Evolutionary conservation across 2,797 vertebrate genomes (phyloP), one percentile per base, ranked within the genome.

Genomic region (Cirrhinus molitorella): DNA sequence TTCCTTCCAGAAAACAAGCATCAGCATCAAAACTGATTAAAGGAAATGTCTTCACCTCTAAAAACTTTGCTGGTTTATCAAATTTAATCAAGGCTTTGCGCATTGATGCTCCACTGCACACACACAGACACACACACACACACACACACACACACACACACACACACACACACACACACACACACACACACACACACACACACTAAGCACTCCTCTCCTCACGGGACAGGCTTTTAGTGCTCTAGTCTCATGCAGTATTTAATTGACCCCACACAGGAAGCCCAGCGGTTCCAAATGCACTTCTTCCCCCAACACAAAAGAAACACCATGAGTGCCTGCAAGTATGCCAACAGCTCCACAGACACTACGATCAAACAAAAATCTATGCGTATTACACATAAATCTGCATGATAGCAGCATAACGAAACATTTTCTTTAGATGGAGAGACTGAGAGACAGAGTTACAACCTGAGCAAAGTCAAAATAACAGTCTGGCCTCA

Each of bases 161-260:
- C 31, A 83, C 80, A 21, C 81, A 71, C 34, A 47, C 31, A 84
- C 84, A 75, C 79, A 85, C 80, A 82, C 81, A 34, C 31, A 34
- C 31, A 34, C 31, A 34, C 31, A 34, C 31, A 34, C 31, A 34
- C 81, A 83, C 65, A 85, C 86, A 88, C 81, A 90, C 85, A 89
- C 91, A 94, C 91, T 93, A 90, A 93, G 93, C 93, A 94, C 94
- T 95, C 89, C 63, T 66, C 92, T 93, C 90, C 93, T 93, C 92
- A 85, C 85, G 88, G 94, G 93, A 93, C 91, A 92, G 92, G 95
- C 95, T 95, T 95, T 96, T 95, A 96, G 95, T 94, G 94, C 94
- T 93, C 93, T 93, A 78, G 93, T 94, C 94, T 95, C 94, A 96
- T 95, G 94, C 94, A 96, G 94, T 96, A 96, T 96, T 96, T 95